A percentile compares a stretch with the other conserved stretches of the same genome.
Conservation (phyloP, 1,140 invertebrate species). For the Cydia fagiglandana region DNA sequence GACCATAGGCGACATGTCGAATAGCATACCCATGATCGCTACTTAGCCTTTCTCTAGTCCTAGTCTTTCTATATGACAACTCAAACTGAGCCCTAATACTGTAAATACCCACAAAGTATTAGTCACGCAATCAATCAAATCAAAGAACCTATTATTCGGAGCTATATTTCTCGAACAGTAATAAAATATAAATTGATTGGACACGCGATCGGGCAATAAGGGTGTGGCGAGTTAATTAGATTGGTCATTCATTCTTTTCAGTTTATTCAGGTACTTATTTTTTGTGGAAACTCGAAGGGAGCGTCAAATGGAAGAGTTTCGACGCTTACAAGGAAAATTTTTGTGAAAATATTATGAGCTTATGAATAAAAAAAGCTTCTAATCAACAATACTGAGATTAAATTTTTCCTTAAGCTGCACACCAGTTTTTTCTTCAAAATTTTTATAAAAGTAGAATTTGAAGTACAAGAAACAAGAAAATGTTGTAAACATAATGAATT, state of each 20-base stretch:
- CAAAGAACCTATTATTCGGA: conserved; percentile 26
- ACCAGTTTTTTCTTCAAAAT: no score
- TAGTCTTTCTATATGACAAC: no score
- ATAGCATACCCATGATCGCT: no score
- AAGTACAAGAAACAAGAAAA: no score
- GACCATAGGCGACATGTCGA: no score
- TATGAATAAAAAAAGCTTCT: neutral
- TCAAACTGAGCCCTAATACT: neutral
- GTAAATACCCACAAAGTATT: conserved; percentile 6
- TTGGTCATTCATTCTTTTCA: conserved; percentile 35
- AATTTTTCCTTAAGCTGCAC: neutral
- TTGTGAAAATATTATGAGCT: neutral
- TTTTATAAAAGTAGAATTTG: no score
- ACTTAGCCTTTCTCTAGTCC: no score
- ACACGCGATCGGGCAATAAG: conserved; percentile 37
- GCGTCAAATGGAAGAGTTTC: neutral
- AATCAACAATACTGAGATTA: neutral
- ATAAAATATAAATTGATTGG: conserved; percentile 33
- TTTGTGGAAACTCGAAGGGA: neutral
- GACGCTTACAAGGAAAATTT: neutral
- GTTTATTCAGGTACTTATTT: conserved; percentile 19
- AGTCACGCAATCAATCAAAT: conserved; percentile 27
- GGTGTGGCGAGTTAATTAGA: conserved; percentile 34
- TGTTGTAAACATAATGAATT: no score
- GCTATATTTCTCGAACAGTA: conserved; percentile 34